Evolutionary conservation across 2,888 invertebrate genomes (phyloP).

Genomic region (Lissonota sp.): DNA sequence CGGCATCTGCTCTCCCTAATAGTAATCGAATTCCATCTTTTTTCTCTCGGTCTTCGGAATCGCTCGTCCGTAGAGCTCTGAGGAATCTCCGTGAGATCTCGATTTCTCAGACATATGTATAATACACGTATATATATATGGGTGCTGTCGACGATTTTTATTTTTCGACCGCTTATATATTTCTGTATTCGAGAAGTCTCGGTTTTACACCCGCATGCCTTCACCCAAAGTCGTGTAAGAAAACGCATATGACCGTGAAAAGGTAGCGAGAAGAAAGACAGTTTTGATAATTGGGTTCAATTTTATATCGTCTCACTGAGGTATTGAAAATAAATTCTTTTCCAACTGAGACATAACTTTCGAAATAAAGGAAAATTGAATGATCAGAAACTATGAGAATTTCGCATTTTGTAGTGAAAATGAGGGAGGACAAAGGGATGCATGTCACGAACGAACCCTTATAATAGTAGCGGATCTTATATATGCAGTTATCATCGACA

Average conservation of each 20-base stretch:
- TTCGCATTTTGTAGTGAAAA: too few relatives aligned
- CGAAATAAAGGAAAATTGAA: neutral
- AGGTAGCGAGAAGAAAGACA: constrained; percentile 77
- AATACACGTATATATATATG: neutral
- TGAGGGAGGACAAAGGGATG: too few relatives aligned
- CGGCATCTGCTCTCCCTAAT: constrained; percentile 14
- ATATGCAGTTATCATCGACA: too few relatives aligned
- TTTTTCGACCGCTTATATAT: neutral
- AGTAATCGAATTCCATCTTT: constrained; percentile 33
- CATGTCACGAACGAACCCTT: too few relatives aligned
- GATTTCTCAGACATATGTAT: constrained; percentile 24
- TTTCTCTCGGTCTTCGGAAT: constrained; percentile 16
- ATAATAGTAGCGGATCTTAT: too few relatives aligned
- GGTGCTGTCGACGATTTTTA: neutral
- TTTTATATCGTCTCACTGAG: constrained; percentile 64
- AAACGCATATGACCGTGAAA: constrained; percentile 76
- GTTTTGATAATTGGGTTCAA: constrained; percentile 77
- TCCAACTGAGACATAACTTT: too few relatives aligned
- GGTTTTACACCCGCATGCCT: neutral
- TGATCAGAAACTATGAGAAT: neutral
- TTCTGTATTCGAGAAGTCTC: constrained; percentile 54
- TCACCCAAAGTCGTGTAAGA: constrained; percentile 46
- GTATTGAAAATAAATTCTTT: too few relatives aligned
- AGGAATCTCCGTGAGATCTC: constrained; percentile 39
- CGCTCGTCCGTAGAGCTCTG: constrained; percentile 32